phyloP scores from a whole-genome alignment of 2,113 vertebrate species.

The Miniopterus natalensis region DNA sequence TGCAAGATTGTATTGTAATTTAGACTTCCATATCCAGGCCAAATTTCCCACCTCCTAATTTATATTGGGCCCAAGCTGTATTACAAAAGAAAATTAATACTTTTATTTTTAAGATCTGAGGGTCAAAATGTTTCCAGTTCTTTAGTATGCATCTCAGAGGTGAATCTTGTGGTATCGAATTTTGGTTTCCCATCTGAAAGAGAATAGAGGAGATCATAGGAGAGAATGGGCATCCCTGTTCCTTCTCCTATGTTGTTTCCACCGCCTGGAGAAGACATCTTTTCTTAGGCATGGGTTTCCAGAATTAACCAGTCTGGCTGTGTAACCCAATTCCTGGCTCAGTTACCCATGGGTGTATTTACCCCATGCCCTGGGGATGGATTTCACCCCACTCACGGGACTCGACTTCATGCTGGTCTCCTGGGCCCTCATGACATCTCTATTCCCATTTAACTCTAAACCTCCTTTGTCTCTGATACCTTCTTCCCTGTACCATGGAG shows the following conservation, averaged over 20 bases:
- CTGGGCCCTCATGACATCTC: neutral
- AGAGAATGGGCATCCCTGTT: neutral
- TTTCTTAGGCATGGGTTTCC: neutral
- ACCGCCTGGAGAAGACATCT: neutral
- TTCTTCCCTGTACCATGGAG: neutral
- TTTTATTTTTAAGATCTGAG: neutral
- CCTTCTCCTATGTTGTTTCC: neutral
- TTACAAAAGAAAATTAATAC: neutral
- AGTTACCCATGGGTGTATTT: neutral
- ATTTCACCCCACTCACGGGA: neutral
- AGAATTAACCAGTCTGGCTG: neutral
- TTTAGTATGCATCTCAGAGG: neutral
- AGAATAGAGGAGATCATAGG: neutral
- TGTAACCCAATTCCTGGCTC: neutral
- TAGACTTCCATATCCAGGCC: neutral
- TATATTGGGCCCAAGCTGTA: neutral
- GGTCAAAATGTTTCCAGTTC: neutral
- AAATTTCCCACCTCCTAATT: neutral
- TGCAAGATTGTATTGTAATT: neutral
- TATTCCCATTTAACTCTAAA: neutral
- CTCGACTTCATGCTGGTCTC: neutral
- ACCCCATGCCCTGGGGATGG: neutral
- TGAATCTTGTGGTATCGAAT: neutral
- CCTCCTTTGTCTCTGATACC: neutral
- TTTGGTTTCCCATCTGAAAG: neutral